Conservation (phyloP, 2,888 invertebrate species). For the Tiliacea citrago region DNA sequence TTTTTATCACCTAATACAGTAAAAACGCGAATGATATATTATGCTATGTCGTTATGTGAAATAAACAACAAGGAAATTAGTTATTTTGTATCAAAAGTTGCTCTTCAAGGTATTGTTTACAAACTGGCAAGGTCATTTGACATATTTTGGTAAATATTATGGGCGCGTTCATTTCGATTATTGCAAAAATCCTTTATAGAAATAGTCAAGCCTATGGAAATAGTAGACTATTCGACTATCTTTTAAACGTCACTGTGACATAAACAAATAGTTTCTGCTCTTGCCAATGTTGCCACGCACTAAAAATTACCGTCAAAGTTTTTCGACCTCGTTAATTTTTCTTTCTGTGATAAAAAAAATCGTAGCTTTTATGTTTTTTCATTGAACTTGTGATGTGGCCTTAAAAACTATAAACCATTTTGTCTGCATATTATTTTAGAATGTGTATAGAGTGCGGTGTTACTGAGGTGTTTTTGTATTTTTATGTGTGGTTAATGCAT, state of each 20-base stretch:
- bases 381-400: slow-evolving; percentile 85
- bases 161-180: slow-evolving; percentile 70
- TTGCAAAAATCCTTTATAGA: background rate
- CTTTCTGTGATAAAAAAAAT: slow-evolving; percentile 81
- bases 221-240: slow-evolving; percentile 57
- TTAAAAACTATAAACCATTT: slow-evolving; percentile 76
- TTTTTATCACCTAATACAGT: slow-evolving; percentile 37
- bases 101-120: slow-evolving; percentile 92
- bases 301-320: slow-evolving; percentile 71
- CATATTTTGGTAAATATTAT: slow-evolving; percentile 84
- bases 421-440: slow-evolving; percentile 79
- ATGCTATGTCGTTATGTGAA: slow-evolving; percentile 70
- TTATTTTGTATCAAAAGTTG: slow-evolving; percentile 85
- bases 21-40: slow-evolving; percentile 62
- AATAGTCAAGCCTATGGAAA: too few species aligned
- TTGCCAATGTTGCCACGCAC: slow-evolving; percentile 57
- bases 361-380: slow-evolving; percentile 81
- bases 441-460: slow-evolving; percentile 85
- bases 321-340: slow-evolving; percentile 80
- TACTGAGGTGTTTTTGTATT: slow-evolving; percentile 79
- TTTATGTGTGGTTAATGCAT: slow-evolving; percentile 79
- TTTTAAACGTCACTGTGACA: slow-evolving; percentile 60
- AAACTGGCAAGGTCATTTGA: slow-evolving; percentile 94
- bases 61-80: slow-evolving; percentile 90
- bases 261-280: slow-evolving; percentile 40